phyloP scores from a whole-genome alignment of 2,113 vertebrate genomes.

The Phasianus colchicus region DNA sequence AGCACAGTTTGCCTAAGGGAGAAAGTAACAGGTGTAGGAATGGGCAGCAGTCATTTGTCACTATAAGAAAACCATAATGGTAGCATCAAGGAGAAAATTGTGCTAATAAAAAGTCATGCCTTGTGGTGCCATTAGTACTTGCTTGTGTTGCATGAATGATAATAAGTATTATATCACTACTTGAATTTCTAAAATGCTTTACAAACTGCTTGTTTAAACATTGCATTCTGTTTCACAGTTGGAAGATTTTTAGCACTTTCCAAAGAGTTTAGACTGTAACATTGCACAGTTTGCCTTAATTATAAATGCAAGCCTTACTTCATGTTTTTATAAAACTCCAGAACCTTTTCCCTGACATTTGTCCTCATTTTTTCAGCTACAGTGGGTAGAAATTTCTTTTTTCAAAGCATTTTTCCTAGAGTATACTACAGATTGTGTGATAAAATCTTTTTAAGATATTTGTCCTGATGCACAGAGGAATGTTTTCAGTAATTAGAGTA shows the following conservation, averaged over 20 bases:
- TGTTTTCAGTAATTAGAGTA: not conserved
- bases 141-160: slow-evolving; percentile 15
- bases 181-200: slow-evolving; percentile 27
- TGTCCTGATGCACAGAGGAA: not conserved
- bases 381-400: not conserved
- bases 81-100: slow-evolving; percentile 46
- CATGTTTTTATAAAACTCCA: not conserved
- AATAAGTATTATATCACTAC: slow-evolving; percentile 47
- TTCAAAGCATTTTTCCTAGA: not conserved
- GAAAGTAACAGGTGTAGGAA: slow-evolving; percentile 37
- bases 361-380: not conserved
- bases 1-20: not conserved
- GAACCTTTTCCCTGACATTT: not conserved
- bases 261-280: not conserved
- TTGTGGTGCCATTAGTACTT: slow-evolving; percentile 28
- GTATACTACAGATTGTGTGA: accelerated
- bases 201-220: not conserved
- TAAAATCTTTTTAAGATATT: not conserved
- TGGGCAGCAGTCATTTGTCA: slow-evolving; percentile 67
- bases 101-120: slow-evolving; percentile 49
- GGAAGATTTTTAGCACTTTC: not conserved
- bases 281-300: not conserved
- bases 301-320: not conserved
- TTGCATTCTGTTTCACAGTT: not conserved
- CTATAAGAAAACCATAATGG: slow-evolving; percentile 26